phyloP scores from a whole-genome alignment of 35 echinoderm and acorn worm species.

The Strongylocentrotus purpuratus region DNA sequence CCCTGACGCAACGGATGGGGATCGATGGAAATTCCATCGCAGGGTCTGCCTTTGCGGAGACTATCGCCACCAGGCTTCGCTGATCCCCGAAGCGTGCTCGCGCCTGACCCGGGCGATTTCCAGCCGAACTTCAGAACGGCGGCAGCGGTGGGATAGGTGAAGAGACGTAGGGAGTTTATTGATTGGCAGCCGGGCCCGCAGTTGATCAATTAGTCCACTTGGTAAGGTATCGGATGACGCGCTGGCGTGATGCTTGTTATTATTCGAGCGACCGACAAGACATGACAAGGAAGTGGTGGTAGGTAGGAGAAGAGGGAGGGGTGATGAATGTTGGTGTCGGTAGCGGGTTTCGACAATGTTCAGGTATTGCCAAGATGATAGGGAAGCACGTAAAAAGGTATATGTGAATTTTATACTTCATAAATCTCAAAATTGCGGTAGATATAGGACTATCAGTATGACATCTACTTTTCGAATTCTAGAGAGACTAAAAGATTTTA shows the following conservation, averaged over 20 bases:
- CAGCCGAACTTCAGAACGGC: not conserved
- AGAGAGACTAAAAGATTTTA: no score
- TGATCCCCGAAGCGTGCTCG: slow-evolving; percentile 53
- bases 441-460: no score
- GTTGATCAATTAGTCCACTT: slow-evolving; percentile 41
- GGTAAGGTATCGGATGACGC: slow-evolving; percentile 27
- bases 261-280: not conserved
- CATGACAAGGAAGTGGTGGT: not conserved
- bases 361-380: no score
- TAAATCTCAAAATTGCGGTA: no score
- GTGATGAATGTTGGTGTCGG: not conserved
- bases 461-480: no score
- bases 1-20: not conserved
- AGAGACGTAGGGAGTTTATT: slow-evolving; percentile 12
- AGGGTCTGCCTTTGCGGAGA: not conserved
- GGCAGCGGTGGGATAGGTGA: slow-evolving; percentile 9
- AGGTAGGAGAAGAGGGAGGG: not conserved
- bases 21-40: not conserved
- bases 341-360: not conserved
- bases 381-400: no score
- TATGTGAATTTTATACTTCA: no score
- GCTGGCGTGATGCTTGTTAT: slow-evolving; percentile 15
- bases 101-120: slow-evolving; percentile 43
- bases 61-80: not conserved
- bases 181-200: slow-evolving; percentile 38